Base-by-base conservation (phyloP, 2,113 vertebrate species). In the Ceratotherium simum region DNA sequence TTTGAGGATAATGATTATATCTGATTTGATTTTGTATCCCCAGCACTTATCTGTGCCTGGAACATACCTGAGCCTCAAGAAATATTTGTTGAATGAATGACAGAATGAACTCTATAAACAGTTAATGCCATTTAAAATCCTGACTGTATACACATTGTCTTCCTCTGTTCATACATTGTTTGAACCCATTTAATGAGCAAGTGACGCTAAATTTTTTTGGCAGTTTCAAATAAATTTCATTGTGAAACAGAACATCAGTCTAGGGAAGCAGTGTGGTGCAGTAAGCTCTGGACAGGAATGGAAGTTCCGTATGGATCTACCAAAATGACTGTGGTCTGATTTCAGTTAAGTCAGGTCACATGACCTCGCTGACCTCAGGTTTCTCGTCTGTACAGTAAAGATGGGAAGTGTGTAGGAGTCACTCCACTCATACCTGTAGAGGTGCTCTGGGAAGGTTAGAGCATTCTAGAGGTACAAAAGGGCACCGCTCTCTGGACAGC, bases 71-170 rank as follows among this genome's bases (percentile, higher is more conserved):
- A 91, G 29, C 48, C 62, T 96, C 60, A 91, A 17, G 62, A 94
- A 95, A 78, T 91, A 69, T 81, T 84, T 94, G 39, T 87, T 91
- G 58, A 96, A n/a, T 94, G 31, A 92, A 75, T 90, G 80, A 84
- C 31, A 33, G 17, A 79, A 78, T 85, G 33, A 90, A 96, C 5
- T 87, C n/a, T 90, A 31, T 95, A 79, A 91, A n/a, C 56, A 78
- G 58, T 86, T 76, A 90, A 39, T 83, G 23, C 31, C 21, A 64
- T 70, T 96, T 96, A 87, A 86, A 56, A 56, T 89, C 46, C 76
- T 89, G 23, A 62, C 29, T 93, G 16, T 60, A 10, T 97, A 51
- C 8, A 65, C 18, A 20, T 76, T 94, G 7, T 90, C 60, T 87
- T 94, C 16, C 5, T 80, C 27, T 60, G 46, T 58, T 89, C 36